Conservation (phyloP, 2,797 vertebrate species). For the Alca torda region DNA sequence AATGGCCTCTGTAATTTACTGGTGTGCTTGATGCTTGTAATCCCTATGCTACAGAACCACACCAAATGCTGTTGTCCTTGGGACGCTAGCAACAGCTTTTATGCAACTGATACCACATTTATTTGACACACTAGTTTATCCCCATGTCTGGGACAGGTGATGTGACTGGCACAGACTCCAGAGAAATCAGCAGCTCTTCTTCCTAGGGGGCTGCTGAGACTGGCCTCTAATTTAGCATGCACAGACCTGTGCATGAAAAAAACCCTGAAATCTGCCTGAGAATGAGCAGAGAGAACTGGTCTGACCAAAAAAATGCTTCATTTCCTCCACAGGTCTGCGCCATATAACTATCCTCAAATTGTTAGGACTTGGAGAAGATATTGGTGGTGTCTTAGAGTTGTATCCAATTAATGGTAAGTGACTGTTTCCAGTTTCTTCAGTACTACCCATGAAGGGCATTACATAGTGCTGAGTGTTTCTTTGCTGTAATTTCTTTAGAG, state of each 20-base stretch:
- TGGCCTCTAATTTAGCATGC: not conserved
- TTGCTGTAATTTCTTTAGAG: not conserved
- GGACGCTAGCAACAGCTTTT: not conserved
- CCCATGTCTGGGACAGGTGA: not conserved
- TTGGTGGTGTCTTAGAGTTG: conserved; percentile 92
- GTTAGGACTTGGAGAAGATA: conserved; percentile 83
- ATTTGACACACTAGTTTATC: not conserved
- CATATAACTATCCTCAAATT: conserved; percentile 94
- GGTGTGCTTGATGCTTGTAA: not conserved
- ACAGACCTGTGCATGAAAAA: not conserved
- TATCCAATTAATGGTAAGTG: conserved; percentile 96
- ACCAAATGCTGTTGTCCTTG: not conserved
- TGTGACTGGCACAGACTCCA: not conserved
- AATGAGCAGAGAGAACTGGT: not conserved
- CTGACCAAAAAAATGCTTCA: not conserved
- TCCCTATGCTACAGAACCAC: not conserved
- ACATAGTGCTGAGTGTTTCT: not conserved
- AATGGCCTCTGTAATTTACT: not conserved
- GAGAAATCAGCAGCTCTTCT: not conserved
- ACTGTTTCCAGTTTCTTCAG: not conserved
- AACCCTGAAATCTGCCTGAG: not conserved
- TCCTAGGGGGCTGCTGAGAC: not conserved
- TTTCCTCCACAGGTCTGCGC: conserved; percentile 84
- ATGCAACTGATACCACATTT: not conserved
- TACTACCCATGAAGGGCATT: not conserved